Evolutionary conservation across 2,888 invertebrate species (phyloP).

Genomic region (Norana najaformis): DNA sequence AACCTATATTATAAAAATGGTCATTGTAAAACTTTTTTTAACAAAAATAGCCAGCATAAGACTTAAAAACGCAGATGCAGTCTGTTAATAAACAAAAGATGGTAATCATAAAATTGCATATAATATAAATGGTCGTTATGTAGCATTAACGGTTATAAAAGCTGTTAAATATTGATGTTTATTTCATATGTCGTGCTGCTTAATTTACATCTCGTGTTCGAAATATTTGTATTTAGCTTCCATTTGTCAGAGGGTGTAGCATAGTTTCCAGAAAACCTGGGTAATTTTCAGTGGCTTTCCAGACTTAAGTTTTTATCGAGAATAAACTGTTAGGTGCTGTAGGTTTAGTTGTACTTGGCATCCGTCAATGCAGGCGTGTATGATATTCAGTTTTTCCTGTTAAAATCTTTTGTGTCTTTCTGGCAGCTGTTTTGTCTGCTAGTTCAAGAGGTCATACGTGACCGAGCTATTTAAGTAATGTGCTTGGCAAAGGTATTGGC

Average conservation of each 20-base stretch:
- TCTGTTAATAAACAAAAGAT: no score
- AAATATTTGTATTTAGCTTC: slow-evolving; percentile 13
- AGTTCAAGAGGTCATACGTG: not conserved
- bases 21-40: no score
- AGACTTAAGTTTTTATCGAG: not conserved
- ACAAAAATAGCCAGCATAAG: not conserved
- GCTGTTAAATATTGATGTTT: not conserved
- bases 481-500: not conserved
- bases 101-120: no score
- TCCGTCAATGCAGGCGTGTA: not conserved
- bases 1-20: no score
- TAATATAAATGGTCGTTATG: no score
- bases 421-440: not conserved
- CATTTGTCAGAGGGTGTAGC: not conserved
- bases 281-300: not conserved
- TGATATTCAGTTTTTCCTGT: not conserved
- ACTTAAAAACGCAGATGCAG: not conserved
- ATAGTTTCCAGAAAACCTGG: slow-evolving; percentile 5
- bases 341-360: not conserved
- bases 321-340: not conserved
- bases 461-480: not conserved
- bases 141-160: no score
- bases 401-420: not conserved
- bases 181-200: not conserved
- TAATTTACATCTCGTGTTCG: not conserved